phyloP scores from a whole-genome alignment of 1,140 invertebrate species.

The Papilio helenus region DNA sequence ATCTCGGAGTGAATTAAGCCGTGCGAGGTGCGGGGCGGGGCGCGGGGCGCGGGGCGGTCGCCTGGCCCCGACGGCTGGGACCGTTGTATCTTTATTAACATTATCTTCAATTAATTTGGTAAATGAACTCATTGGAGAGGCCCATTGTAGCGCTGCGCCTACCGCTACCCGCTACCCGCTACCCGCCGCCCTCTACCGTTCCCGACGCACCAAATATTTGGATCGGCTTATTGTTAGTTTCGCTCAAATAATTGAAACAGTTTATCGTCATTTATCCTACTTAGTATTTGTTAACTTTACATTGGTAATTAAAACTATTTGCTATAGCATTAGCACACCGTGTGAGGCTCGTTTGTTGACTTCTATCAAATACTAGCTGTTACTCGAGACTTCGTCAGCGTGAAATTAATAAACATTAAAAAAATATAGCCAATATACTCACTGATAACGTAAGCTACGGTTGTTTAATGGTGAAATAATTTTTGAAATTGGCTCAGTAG shows the following conservation, averaged over 20 bases:
- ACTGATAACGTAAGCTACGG: too few species aligned
- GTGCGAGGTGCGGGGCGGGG: neutral
- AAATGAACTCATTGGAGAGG: slow-evolving; percentile 33
- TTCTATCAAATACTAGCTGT: neutral
- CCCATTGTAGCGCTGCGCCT: neutral
- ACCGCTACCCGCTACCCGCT: neutral
- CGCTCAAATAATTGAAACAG: too few species aligned
- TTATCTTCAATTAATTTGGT: slow-evolving; percentile 38
- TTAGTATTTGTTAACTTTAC: neutral
- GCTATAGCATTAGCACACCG: neutral
- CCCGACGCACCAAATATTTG: slow-evolving; percentile 1
- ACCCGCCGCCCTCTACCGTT: neutral
- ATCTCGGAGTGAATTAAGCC: slow-evolving; percentile 36
- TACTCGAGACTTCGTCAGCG: too few species aligned
- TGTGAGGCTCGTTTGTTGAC: neutral
- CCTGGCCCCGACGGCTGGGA: slow-evolving; percentile 28
- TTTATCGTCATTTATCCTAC: neutral
- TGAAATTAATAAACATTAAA: too few species aligned
- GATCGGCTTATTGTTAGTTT: slow-evolving; percentile 28
- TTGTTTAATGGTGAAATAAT: too few species aligned
- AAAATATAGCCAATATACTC: too few species aligned
- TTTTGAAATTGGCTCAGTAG: too few species aligned
- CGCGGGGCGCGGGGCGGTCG: neutral
- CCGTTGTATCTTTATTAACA: slow-evolving; percentile 37
- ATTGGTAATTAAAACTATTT: neutral